Conservation (phyloP, 2,797 vertebrate species). For the Sphaeramia orbicularis region DNA sequence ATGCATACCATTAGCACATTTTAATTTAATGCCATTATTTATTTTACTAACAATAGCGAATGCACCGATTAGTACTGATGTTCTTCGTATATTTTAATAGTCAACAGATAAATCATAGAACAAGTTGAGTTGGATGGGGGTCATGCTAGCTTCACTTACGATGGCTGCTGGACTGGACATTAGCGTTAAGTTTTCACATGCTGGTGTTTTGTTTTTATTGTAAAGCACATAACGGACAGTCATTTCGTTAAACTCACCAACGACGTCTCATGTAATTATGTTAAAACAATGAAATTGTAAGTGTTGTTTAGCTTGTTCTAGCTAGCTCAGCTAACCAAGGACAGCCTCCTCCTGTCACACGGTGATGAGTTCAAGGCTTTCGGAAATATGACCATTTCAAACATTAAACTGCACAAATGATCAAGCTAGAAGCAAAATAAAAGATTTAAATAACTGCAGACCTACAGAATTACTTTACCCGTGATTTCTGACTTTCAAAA, state of each 20-base stretch:
- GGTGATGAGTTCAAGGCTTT: background rate
- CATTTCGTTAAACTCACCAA: constrained; percentile 53
- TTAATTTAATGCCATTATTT: background rate
- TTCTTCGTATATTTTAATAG: background rate
- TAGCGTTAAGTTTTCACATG: background rate
- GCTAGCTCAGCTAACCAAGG: constrained; percentile 56
- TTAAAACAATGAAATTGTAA: background rate
- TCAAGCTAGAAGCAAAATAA: background rate
- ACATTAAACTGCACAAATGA: background rate
- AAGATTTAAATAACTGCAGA: rapidly evolving
- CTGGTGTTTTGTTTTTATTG: background rate
- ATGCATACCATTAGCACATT: background rate
- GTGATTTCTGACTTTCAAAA: background rate
- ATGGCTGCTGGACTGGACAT: constrained; percentile 8
- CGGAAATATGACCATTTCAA: background rate
- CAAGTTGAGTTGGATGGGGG: constrained; percentile 4
- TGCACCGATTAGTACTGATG: background rate
- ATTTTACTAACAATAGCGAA: rapidly evolving
- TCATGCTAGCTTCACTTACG: constrained; percentile 50
- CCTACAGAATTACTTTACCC: rapidly evolving
- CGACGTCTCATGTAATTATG: constrained; percentile 8
- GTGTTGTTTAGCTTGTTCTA: constrained; percentile 43
- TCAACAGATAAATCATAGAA: constrained; percentile 5
- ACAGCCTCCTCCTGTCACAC: constrained; percentile 58
- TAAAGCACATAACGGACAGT: background rate